These are phyloP conservation scores for Leptodactylus fuscus DNA, from an alignment of 2,113 vertebrate genomes.

Conservation along the genomic window DNA sequence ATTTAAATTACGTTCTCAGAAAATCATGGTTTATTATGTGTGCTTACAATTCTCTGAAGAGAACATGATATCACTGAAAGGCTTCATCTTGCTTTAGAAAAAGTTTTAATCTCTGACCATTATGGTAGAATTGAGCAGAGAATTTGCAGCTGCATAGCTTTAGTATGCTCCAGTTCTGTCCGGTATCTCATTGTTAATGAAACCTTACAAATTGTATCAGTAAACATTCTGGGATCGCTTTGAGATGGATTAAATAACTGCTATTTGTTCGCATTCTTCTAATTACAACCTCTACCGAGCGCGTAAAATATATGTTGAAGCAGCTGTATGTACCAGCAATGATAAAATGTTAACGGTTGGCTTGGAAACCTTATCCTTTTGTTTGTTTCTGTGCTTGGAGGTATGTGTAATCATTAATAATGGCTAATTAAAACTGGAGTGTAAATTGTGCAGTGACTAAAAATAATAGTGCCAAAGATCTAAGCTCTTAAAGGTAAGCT, in stretches of 20 bases:
- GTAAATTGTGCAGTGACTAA: conserved; percentile 21
- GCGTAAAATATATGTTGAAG: conserved; percentile 42
- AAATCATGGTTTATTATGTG: conserved; percentile 56
- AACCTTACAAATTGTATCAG: conserved; percentile 38
- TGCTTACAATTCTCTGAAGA: conserved; percentile 56
- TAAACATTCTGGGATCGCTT: conserved; percentile 41
- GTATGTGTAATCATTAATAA: conserved; percentile 54
- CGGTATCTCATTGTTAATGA: conserved; percentile 43
- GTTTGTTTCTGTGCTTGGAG: conserved; percentile 50
- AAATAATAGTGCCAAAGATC: background rate
- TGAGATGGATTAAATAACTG: conserved; percentile 46
- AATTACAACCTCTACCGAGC: conserved; percentile 48
- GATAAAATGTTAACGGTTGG: conserved; percentile 49
- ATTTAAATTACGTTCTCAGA: conserved; percentile 61
- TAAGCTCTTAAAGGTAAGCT: background rate
- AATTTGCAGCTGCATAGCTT: conserved; percentile 47
- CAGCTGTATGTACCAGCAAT: conserved; percentile 54
- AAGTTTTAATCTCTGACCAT: conserved; percentile 48
- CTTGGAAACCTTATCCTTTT: conserved; percentile 51
- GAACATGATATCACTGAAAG: conserved; percentile 53
- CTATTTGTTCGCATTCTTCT: conserved; percentile 32
- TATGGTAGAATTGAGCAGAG: background rate
- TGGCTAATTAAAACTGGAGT: conserved; percentile 30
- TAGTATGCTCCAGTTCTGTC: conserved; percentile 37
- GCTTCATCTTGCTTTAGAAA: conserved; percentile 42